A percentile compares a stretch with the other conserved stretches of the same genome.
Evolutionary conservation across 2,797 vertebrate species (phyloP).

Genomic region (Pelodytes ibericus): DNA sequence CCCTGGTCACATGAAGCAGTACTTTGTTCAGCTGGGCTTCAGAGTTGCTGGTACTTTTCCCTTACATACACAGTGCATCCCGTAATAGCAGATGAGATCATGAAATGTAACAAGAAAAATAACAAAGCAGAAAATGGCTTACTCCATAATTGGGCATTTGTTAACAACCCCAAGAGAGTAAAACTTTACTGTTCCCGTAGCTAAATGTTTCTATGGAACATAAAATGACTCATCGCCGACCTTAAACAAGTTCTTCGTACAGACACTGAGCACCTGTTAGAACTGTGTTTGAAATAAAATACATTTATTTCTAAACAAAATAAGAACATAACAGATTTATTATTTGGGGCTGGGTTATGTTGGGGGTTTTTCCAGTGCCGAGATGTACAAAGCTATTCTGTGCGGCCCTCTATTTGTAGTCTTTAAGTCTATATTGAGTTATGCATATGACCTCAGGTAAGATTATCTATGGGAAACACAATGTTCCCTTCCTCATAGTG

Average conservation of each 20-base stretch:
- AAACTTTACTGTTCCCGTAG: slow-evolving; percentile 15
- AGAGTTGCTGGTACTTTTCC: not conserved
- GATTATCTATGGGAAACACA: slow-evolving; percentile 55
- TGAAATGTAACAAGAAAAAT: not conserved
- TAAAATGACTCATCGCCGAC: slow-evolving; percentile 25
- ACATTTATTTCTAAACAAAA: slow-evolving; percentile 10
- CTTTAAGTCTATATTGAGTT: slow-evolving; percentile 41
- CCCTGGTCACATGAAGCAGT: not conserved
- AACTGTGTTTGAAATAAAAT: not conserved
- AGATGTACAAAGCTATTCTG: slow-evolving; percentile 30
- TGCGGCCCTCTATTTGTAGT: slow-evolving; percentile 38
- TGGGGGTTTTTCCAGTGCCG: slow-evolving; percentile 14
- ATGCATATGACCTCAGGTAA: slow-evolving; percentile 56
- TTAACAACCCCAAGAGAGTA: slow-evolving; percentile 15
- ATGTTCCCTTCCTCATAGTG: slow-evolving; percentile 52
- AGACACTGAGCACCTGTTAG: slow-evolving; percentile 17
- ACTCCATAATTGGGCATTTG: slow-evolving; percentile 18
- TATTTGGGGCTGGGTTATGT: slow-evolving; percentile 13
- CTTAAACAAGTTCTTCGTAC: slow-evolving; percentile 23
- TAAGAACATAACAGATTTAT: not conserved
- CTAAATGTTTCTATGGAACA: slow-evolving; percentile 21
- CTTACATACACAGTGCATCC: not conserved
- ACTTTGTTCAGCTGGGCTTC: not conserved
- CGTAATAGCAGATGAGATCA: slow-evolving; percentile 10
- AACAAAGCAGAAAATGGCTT: not conserved